Base-by-base conservation (phyloP, 2,113 vertebrate species). In the Istiophorus platypterus region DNA sequence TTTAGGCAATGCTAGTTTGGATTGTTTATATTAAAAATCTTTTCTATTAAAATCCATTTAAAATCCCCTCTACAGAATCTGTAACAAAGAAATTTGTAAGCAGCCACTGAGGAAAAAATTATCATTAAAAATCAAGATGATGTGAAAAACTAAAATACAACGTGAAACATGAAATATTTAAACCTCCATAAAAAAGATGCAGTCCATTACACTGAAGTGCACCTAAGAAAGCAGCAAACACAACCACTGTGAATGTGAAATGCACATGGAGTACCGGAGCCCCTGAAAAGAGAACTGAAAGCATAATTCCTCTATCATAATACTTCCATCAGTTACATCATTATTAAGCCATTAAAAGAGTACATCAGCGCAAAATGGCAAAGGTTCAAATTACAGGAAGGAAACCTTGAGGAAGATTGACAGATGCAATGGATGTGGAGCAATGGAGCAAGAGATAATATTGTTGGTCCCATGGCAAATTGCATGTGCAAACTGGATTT, bases 301-400 rank as follows among this genome's bases (percentile, higher is more conserved):
- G n/a, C 45, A 24, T 18, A 24, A 70, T 75, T 75, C 41, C 69
- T 58, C 73, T 42, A 77, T 59, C 22, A 76, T 72, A 62, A 77
- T 49, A 22, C 41, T 47, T 6, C 12, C 37, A 76, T 58, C 29
- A 15, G 61, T 57, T 64, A 45, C 47, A 64, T 77, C 72, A 72
- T 88, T 74, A 84, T 77, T 62, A 80, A 58, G 49, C 47, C 6
- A 76, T 68, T 82, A 45, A 65, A 87, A 77, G 59, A 66, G 64
- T n/a, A 63, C 34, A 63, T 10, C 52, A 20, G 22, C 1, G 14
- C 54, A 58, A 71, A 84, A 78, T 54, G 67, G 51, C 18, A 84
- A 45, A 63, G 34, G 72, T 68, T 72, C 14, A 29, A 72, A 82
- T 77, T 56, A 76, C 27, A 42, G 49, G 34, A 69, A 77, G 18